phyloP scores from a whole-genome alignment of 2,797 vertebrate species.

The Rhodeus uyekii region DNA sequence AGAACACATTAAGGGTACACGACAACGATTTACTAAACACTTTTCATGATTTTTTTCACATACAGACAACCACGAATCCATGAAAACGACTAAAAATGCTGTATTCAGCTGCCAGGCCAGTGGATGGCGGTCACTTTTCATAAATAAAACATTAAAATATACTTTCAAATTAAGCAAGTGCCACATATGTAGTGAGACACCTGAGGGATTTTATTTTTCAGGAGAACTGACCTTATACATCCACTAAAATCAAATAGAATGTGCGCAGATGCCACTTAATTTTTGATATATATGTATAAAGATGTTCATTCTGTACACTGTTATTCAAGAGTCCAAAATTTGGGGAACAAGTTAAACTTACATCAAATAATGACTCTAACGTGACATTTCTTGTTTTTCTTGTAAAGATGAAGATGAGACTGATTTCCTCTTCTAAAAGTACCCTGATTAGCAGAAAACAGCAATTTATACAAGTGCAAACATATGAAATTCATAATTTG shows the following conservation, averaged over 20 bases:
- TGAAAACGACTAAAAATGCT: background rate
- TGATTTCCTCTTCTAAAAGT: background rate
- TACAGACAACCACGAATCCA: background rate
- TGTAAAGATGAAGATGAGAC: background rate
- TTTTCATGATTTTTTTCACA: background rate
- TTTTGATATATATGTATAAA: background rate
- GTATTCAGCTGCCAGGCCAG: background rate
- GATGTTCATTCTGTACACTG: background rate
- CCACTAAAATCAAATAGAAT: background rate
- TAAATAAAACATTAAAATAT: too few species aligned
- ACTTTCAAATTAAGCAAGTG: background rate
- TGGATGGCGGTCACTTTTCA: background rate
- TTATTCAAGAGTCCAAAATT: background rate
- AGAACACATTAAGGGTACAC: background rate
- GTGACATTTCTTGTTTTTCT: background rate
- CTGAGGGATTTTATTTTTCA: background rate
- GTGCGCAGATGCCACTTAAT: background rate
- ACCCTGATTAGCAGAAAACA: too few species aligned
- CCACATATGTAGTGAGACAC: background rate
- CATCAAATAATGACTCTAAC: background rate
- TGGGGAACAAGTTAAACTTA: background rate
- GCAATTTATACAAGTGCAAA: background rate
- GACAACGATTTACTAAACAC: fast-evolving
- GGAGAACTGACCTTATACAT: background rate
- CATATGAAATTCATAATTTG: background rate